Base-by-base conservation (phyloP, 2,113 vertebrate species). In the Amblyornis subalaris region DNA sequence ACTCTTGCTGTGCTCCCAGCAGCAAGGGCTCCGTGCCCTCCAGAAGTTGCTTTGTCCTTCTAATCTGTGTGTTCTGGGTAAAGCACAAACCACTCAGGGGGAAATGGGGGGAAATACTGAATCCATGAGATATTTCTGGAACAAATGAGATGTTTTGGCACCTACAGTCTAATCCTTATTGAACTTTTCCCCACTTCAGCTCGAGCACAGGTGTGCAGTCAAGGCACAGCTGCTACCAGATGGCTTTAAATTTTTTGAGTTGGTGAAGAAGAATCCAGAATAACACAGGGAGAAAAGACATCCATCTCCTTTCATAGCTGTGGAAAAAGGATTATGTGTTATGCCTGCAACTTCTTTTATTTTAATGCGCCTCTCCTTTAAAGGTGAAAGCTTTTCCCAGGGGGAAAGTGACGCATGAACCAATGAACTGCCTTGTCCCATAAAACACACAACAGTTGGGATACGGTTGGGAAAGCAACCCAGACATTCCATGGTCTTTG, bases 1-100 rank as follows among this genome's bases (percentile, higher is more conserved):
- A 97, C 89, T 96, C 92, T 82, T 97, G 96, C 93, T 94, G 26
- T 80, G 81, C 20, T 40, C 87, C 54, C 92, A 93, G 96, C 89
- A 96, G 71, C 2, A 9, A 92, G 85, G 91, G 92, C 70, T 93
- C 55, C 15, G 29, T 74, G 67, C 11, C 40, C 90, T 94, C 66
- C 90, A 94, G 87, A 94, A 90, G 65, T 42, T 22, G 55, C 75
- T 96, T 97, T 96, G 88, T 95, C 93, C 88, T 85, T 89, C 79
- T 97, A 40, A 97, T 80, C 78, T 93, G 48, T 47, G 20, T 53
- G 73, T 93, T 95, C 60, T 89, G 48, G 73, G 60, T 38, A 84
- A 88, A 96, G 57, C 33, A 71, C 54, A 94, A 88, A 75, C 26
- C 69, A 65, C 11, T 57, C 19, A 67, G 60, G 60, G 73, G 14